A percentile compares a stretch with the other conserved stretches of the same genome.
phyloP scores from a whole-genome alignment of 2,113 vertebrate genomes.

The Saccopteryx leptura region DNA sequence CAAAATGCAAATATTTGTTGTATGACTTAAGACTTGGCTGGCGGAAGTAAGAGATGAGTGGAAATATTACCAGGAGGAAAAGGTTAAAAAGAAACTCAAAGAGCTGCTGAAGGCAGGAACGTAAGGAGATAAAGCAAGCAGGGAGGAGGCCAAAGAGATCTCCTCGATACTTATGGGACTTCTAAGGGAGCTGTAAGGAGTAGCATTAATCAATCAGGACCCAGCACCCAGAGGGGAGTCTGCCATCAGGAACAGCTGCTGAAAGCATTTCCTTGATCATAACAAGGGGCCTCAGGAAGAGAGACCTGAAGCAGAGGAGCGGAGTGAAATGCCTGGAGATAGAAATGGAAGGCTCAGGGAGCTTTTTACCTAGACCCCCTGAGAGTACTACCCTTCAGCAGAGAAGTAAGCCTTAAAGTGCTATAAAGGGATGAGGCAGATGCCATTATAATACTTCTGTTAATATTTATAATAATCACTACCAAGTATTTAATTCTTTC shows the following conservation, averaged over 20 bases:
- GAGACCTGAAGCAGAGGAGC: background rate
- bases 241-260: background rate
- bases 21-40: conserved; percentile 18
- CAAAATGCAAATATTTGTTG: conserved; percentile 17
- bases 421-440: background rate
- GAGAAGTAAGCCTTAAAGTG: background rate
- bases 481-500: background rate
- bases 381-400: background rate
- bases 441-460: background rate
- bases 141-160: background rate
- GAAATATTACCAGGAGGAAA: background rate
- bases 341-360: background rate
- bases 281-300: background rate
- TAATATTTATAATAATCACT: background rate
- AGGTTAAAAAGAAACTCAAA: background rate
- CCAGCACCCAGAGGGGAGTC: background rate
- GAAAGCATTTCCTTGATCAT: background rate
- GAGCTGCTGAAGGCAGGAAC: background rate
- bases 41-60: background rate
- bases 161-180: background rate
- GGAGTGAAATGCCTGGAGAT: background rate
- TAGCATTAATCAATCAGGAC: background rate
- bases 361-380: conserved; percentile 14
- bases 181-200: background rate
- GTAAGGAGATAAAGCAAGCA: background rate